Percentiles rank a stretch among this genome's conserved stretches.
phyloP scores from a whole-genome alignment of 2,888 invertebrate genomes.

The Malthinus seriepunctatus region DNA sequence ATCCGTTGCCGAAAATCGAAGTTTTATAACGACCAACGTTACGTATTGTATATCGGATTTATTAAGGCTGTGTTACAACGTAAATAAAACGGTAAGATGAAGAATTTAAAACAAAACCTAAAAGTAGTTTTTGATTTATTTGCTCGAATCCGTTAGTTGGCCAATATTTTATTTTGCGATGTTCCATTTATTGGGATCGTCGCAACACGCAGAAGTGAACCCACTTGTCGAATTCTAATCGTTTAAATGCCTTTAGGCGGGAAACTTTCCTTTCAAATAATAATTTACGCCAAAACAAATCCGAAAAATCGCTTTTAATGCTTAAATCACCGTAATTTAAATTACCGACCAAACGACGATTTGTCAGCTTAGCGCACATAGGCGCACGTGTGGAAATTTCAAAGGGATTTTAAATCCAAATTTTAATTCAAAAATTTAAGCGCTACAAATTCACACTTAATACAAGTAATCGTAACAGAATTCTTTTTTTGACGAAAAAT shows the following conservation, averaged over 20 bases:
- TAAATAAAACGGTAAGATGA: conserved; percentile 42
- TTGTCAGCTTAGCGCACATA: not conserved
- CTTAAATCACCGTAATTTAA: not conserved
- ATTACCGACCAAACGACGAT: not conserved
- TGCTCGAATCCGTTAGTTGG: conserved; percentile 1
- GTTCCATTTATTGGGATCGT: conserved; percentile 13
- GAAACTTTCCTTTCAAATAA: conserved; percentile 17
- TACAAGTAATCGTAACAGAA: too few relatives aligned
- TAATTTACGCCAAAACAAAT: not conserved
- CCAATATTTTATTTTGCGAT: conserved; percentile 14
- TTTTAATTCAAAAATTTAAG: too few relatives aligned
- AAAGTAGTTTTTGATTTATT: too few relatives aligned
- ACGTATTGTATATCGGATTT: conserved; percentile 44
- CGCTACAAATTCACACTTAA: too few relatives aligned
- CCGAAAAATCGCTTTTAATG: not conserved
- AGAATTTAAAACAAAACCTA: conserved; percentile 7
- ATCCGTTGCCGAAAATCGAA: conserved; percentile 51
- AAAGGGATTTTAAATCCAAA: too few relatives aligned
- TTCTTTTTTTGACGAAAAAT: too few relatives aligned
- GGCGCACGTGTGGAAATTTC: too few relatives aligned
- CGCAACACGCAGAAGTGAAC: conserved; percentile 28
- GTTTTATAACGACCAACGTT: conserved; percentile 44
- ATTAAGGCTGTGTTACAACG: conserved; percentile 46
- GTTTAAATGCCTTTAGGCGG: conserved; percentile 27
- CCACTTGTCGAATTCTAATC: conserved; percentile 29